Conservation (phyloP, 2,797 vertebrate species). For the Benthosema pterotum region DNA sequence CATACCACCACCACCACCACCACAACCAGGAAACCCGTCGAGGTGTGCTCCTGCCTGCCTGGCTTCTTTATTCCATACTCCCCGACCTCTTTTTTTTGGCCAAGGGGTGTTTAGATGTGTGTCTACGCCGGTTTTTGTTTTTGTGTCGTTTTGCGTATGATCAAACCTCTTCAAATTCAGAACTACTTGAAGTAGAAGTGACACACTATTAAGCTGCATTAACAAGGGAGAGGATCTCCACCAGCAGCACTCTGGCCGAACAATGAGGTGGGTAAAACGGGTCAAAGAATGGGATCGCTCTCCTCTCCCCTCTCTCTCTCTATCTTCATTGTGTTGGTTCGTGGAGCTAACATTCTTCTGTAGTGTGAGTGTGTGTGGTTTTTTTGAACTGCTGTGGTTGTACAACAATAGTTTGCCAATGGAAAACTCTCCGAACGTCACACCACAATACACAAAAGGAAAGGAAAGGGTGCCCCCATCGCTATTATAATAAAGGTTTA, state of each 20-base stretch:
- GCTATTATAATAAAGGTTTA: background rate
- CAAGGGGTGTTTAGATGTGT: conserved; percentile 57
- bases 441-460: background rate
- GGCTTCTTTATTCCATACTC: conserved; percentile 58
- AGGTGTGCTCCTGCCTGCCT: conserved; percentile 73
- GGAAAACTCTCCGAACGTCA: conserved; percentile 18
- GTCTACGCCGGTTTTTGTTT: conserved; percentile 16
- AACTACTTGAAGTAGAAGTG: conserved; percentile 71
- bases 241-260: conserved; percentile 67
- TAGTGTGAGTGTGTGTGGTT: conserved; percentile 35
- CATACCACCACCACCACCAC: conserved; percentile 49
- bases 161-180: conserved; percentile 22
- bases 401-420: conserved; percentile 26
- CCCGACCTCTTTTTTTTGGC: conserved; percentile 53
- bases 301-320: conserved; percentile 41
- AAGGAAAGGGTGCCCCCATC: background rate
- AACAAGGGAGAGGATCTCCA: conserved; percentile 71
- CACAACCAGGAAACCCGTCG: conserved; percentile 86
- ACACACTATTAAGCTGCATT: conserved; percentile 54
- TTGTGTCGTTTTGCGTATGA: conserved; percentile 49
- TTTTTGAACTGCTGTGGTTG: no score
- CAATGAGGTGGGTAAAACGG: conserved; percentile 83
- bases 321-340: conserved; percentile 64
- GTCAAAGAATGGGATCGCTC: conserved; percentile 60
- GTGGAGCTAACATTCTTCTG: conserved; percentile 34